Evolutionary conservation across 1,140 invertebrate species (phyloP).

Genomic region (Aphaenogaster floridana): DNA sequence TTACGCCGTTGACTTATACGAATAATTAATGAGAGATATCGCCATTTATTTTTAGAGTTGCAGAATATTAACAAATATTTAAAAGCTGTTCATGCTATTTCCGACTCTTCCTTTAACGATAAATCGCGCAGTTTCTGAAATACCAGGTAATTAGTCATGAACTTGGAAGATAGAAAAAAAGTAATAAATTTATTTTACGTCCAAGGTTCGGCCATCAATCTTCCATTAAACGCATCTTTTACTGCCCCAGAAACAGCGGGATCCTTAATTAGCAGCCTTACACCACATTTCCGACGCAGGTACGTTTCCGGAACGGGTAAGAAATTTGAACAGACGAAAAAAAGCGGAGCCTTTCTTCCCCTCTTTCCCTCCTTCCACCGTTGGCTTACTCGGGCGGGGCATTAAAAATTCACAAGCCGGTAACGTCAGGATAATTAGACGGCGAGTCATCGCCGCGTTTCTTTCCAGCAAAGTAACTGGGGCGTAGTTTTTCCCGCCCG

Average conservation of each 20-base stretch:
- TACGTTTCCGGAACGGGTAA: neutral
- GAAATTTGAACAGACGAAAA: constrained; percentile 20
- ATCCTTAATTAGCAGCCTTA: neutral
- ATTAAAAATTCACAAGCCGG: constrained; percentile 34
- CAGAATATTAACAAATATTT: neutral
- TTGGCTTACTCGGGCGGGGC: neutral
- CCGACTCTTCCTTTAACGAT: neutral
- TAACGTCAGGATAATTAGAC: constrained; percentile 59
- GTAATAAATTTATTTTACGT: neutral
- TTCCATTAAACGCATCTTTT: neutral
- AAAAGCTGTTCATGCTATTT: neutral
- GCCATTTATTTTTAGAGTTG: neutral
- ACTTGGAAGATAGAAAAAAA: neutral
- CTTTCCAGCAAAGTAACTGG: constrained; percentile 68
- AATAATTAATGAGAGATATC: constrained; percentile 49
- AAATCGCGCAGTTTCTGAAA: neutral
- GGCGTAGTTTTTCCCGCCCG: constrained; percentile 62
- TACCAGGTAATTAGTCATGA: neutral
- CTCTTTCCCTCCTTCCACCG: too few species aligned
- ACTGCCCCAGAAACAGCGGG: neutral
- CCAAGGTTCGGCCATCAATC: neutral
- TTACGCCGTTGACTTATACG: constrained; percentile 9
- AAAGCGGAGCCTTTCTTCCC: neutral
- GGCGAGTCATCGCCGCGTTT: constrained; percentile 49
- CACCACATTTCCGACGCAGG: neutral